phyloP scores from a whole-genome alignment of 2,888 invertebrate species.

The Chrysolina haemoptera region DNA sequence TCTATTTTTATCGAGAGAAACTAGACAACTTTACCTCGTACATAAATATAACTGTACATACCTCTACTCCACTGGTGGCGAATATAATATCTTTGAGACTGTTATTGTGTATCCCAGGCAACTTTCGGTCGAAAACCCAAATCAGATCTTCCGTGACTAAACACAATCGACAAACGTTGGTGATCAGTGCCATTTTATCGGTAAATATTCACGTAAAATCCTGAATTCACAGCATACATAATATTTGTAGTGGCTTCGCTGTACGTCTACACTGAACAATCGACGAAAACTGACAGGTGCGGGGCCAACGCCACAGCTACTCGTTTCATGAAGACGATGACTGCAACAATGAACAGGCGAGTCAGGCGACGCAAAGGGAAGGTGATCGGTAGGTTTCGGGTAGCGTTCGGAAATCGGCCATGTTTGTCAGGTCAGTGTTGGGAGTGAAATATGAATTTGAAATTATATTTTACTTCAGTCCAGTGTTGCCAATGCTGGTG shows the following conservation, averaged over 20 bases:
- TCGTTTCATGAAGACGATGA: neutral
- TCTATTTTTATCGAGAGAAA: neutral
- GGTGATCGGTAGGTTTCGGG: neutral
- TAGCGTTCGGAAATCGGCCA: neutral
- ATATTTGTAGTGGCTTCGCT: neutral
- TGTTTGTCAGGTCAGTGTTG: no score
- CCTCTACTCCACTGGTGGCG: constrained; percentile 53
- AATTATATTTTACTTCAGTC: no score
- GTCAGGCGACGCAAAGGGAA: neutral
- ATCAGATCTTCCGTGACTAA: constrained; percentile 49
- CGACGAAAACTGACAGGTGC: no score
- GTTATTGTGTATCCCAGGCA: constrained; percentile 30
- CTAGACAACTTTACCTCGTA: neutral
- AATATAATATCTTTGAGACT: constrained; percentile 50
- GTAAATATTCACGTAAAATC: neutral
- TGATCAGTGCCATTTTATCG: neutral
- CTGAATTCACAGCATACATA: neutral
- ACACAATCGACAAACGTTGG: constrained; percentile 56
- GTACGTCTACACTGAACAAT: no score
- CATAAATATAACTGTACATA: constrained; percentile 18
- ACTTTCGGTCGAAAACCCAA: constrained; percentile 47
- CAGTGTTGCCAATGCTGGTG: no score
- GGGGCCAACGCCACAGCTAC: neutral
- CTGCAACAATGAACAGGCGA: no score
- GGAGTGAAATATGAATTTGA: no score